phyloP scores from a whole-genome alignment of 2,113 vertebrate genomes.

The Microtus ochrogaster region DNA sequence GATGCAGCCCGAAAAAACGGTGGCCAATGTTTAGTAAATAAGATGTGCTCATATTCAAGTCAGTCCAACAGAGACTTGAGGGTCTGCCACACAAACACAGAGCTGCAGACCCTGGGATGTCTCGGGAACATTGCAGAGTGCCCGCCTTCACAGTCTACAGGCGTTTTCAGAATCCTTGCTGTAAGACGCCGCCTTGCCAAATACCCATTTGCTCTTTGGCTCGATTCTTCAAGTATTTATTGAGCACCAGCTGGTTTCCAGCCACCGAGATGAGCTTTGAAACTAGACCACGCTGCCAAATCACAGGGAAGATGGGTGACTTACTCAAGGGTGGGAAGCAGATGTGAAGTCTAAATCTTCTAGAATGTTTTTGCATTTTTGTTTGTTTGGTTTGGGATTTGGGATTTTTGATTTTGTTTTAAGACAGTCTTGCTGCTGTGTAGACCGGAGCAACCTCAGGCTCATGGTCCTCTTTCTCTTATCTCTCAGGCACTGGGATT shows the following conservation, averaged over 20 bases:
- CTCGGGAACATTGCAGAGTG: background rate
- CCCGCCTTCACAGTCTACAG: background rate
- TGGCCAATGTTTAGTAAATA: background rate
- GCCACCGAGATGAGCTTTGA: background rate
- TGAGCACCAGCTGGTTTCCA: constrained; percentile 1
- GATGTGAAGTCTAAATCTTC: constrained; percentile 5
- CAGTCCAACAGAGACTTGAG: background rate
- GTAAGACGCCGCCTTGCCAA: background rate
- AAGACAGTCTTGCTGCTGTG: background rate
- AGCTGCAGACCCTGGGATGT: background rate
- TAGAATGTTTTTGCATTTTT: background rate
- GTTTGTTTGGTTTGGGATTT: background rate
- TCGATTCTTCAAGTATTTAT: background rate
- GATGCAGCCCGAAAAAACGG: background rate
- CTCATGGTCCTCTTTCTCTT: background rate
- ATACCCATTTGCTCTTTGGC: background rate
- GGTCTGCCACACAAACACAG: too few species aligned
- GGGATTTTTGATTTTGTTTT: background rate
- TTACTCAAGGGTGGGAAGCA: background rate
- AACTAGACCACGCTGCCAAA: background rate
- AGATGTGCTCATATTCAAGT: background rate
- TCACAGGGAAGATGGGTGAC: background rate
- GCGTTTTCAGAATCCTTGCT: background rate
- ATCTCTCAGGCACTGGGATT: too few species aligned
- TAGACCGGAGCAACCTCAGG: background rate